Evolutionary conservation across 2,888 invertebrate species (phyloP).

Genomic region (Spatulosminthurus flaviceps): DNA sequence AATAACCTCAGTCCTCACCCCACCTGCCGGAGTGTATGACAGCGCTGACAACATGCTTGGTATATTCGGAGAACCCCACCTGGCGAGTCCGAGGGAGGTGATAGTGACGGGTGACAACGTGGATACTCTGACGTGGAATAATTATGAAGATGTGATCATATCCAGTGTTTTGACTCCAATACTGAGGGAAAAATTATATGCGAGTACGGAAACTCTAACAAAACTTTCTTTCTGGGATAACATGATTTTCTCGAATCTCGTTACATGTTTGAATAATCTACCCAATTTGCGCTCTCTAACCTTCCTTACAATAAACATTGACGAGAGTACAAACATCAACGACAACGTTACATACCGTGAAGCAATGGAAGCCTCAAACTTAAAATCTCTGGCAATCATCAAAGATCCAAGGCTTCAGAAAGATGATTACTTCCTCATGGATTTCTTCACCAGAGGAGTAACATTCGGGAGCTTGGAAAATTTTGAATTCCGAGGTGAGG

Average conservation of each 20-base stretch:
- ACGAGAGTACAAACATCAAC: slow-evolving; percentile 15
- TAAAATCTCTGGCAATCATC: neutral
- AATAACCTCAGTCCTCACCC: no score
- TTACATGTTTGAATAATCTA: slow-evolving; percentile 13
- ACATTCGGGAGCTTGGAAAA: slow-evolving; percentile 24
- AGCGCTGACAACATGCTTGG: no score
- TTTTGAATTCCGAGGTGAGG: slow-evolving; percentile 29
- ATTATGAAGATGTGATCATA: slow-evolving; percentile 23
- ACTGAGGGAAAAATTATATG: neutral
- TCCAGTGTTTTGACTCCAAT: slow-evolving; percentile 11
- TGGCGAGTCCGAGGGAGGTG: neutral
- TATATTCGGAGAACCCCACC: no score
- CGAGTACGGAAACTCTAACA: slow-evolving; percentile 7
- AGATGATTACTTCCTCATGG: slow-evolving; percentile 40
- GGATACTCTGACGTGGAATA: neutral
- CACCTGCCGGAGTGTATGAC: no score
- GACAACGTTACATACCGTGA: neutral
- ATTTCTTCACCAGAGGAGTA: slow-evolving; percentile 32
- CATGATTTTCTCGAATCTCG: slow-evolving; percentile 9
- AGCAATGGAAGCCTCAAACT: neutral
- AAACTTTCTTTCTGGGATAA: slow-evolving; percentile 21
- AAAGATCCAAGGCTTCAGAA: slow-evolving; percentile 11
- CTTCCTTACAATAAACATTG: neutral
- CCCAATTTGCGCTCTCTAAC: slow-evolving; percentile 8
- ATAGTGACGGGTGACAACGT: slow-evolving; percentile 3